Base-by-base conservation (phyloP, 2,113 vertebrate species). In the Sprattus sprattus region DNA sequence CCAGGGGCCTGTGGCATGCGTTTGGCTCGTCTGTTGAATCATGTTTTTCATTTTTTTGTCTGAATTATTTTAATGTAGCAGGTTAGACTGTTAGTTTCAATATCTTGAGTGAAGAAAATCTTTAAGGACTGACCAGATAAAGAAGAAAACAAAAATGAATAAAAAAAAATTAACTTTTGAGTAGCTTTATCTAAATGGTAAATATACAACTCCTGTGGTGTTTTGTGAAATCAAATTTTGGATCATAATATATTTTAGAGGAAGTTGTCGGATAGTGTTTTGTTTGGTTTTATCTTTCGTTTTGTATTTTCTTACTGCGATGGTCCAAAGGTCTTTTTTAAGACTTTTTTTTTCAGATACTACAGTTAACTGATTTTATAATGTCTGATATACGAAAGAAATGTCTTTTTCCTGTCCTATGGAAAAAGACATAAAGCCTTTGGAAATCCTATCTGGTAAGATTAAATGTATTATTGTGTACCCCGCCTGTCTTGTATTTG, bases 231-330 rank as follows among this genome's bases (percentile, higher is more conserved):
- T 71, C 64, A 71, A 71, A 71, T 71, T 28, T 28, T 32, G 64
- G 64, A 71, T 71, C 8, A 71, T 71, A 71, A 71, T 71, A 71
- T 71, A 71, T 60, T 60, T 60, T 71, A 71, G 64, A 71, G n/a
- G 64, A 71, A 8, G 64, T 71, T 71, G 64, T 71, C 15, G 25
- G 64, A 71, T 71, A 13, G 2, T 20, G 25, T 71, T 71, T 71
- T 71, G 10, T 71, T 71, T 71, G 28, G 64, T 71, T 28, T 71
- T 28, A 71, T 28, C 9, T 32, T 32, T 25, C 25, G 5, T 67
- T 67, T 10, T 67, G 6, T 25, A 71, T 32, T 32, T 32, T 15
- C 64, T 71, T 32, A 28, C 64, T 71, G 64, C 28, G 18, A 71
- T 71, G 64, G 25, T 71, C 64, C 25, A 71, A 71, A 71, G 64